A percentile compares a stretch with the other conserved stretches of the same genome.
Conservation (phyloP, 2,113 vertebrate species). For the Callaeas wilsoni region DNA sequence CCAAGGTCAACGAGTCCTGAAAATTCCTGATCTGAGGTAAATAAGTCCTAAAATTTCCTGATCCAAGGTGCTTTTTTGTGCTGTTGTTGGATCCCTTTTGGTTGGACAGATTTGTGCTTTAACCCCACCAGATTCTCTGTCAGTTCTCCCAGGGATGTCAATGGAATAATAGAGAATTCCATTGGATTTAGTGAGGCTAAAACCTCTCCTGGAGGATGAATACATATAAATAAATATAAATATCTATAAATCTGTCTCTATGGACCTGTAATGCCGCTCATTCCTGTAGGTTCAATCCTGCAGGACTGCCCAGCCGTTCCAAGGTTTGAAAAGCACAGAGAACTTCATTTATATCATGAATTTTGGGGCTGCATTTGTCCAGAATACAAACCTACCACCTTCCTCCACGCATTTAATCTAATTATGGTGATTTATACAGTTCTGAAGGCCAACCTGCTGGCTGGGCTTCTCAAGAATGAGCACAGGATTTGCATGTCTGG, state of each 20-base stretch:
- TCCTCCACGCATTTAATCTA: background rate
- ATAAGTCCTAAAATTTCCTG: background rate
- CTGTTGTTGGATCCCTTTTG: fast-evolving
- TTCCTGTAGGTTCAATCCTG: background rate
- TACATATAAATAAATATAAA: background rate
- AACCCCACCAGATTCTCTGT: background rate
- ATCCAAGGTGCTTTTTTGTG: background rate
- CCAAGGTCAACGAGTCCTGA: background rate
- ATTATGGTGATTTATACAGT: fast-evolving
- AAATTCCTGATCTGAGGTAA: background rate
- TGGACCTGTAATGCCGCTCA: background rate
- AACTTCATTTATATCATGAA: fast-evolving
- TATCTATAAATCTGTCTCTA: fast-evolving
- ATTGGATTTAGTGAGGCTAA: background rate
- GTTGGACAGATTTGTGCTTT: background rate
- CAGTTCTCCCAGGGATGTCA: background rate
- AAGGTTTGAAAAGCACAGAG: background rate
- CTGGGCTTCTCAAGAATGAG: background rate
- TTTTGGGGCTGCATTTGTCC: background rate
- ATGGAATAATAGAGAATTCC: background rate
- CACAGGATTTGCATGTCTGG: background rate
- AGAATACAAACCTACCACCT: background rate
- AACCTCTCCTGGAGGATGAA: background rate
- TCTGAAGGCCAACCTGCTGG: background rate
- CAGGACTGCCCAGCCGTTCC: background rate